Evolutionary conservation across 2,113 vertebrate genomes (phyloP), one percentile per base, ranked within the genome.

Genomic region (Meleagris gallopavo): DNA sequence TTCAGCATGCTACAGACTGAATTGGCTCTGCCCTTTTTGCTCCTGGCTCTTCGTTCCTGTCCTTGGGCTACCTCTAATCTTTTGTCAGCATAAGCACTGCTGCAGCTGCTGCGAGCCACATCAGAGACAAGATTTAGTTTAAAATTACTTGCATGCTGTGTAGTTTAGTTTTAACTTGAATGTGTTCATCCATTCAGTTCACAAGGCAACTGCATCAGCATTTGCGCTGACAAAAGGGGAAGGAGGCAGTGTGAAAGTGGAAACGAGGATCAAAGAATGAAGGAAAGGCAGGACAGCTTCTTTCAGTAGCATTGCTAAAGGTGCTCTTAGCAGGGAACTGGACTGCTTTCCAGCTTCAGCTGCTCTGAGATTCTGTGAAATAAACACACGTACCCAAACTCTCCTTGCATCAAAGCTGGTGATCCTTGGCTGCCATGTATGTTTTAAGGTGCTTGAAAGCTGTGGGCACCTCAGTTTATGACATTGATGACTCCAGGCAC

Each of bases 181-280:
- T 77, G 3, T 6, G 4, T 84, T 87, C 38, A 36, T 72, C 32
- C 7, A 75, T 87, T 72, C 70, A 65, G 77, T 62, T 90, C 43
- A 78, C 57, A 30, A 72, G 66, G 32, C 8, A 12, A 52, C 57
- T 92, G 78, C 34, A 48, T 43, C 36, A 36, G 1, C 78, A 30
- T 87, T 87, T 91, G 66, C 85, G 78, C 87, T 96, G 87, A 79
- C 74, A 73, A 6, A 30, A 57, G 48, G 58, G 55, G 18, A 86
- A 69, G 54, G 45, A 92, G 48, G 24, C 66, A 57, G 15, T 13
- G 74, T 36, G 62, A 70, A 85, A 93, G 75, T 65, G 75, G 75
- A 85, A 87, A 41, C 34, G 61, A 79, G 62, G 48, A 85, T 89
- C 71, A n/a, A 87, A 87, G 78, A 48, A 36, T 58, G 67, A 85